Conservation (phyloP, 2,797 vertebrate genomes). For the Vultur gryphus region DNA sequence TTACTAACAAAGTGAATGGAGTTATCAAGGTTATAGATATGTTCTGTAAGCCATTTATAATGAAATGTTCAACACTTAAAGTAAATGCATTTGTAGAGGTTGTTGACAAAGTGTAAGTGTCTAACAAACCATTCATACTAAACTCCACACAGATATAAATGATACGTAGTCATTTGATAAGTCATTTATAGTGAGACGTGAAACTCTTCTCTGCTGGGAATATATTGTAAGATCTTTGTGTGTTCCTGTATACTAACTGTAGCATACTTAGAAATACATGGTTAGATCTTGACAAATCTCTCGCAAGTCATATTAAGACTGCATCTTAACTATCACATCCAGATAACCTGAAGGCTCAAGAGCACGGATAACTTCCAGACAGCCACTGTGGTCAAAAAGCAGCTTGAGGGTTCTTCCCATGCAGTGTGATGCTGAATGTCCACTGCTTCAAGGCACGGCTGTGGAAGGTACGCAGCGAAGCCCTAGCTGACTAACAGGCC, state of each 20-base stretch:
- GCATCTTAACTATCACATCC: neutral
- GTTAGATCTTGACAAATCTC: neutral
- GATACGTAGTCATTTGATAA: constrained; percentile 20
- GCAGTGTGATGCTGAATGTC: accelerated
- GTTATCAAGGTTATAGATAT: constrained; percentile 73
- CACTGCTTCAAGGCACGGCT: neutral
- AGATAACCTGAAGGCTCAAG: neutral
- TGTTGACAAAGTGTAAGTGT: constrained; percentile 56
- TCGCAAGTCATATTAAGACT: neutral
- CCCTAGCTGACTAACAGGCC: neutral
- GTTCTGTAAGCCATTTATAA: constrained; percentile 65
- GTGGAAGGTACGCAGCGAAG: neutral
- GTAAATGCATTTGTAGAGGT: constrained; percentile 50
- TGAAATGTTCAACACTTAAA: constrained; percentile 58
- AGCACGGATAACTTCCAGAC: neutral
- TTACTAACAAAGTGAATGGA: constrained; percentile 71
- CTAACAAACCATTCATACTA: constrained; percentile 39
- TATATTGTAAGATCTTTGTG: neutral
- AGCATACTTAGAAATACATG: neutral
- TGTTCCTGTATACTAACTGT: neutral
- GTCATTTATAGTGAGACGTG: neutral
- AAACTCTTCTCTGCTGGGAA: neutral
- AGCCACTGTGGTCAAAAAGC: neutral
- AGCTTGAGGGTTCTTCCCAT: neutral
- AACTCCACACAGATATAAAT: constrained; percentile 23